A percentile compares a stretch with the other conserved stretches of the same genome.
Evolutionary conservation across 2,113 vertebrate genomes (phyloP).

Genomic region (Zosterops borbonicus): DNA sequence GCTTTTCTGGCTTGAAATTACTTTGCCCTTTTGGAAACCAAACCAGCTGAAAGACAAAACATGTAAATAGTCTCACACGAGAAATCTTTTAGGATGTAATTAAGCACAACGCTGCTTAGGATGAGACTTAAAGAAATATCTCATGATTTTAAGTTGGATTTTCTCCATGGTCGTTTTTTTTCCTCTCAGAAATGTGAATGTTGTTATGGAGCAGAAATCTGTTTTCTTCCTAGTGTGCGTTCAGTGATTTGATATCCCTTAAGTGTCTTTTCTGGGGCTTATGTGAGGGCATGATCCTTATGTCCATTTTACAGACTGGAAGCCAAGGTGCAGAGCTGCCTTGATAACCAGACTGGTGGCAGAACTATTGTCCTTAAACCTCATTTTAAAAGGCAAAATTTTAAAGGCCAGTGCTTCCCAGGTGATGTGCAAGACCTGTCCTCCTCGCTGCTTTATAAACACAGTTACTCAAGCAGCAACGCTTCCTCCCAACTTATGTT

Average conservation of each 20-base stretch:
- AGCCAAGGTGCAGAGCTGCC: accelerated
- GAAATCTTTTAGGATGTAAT: neutral
- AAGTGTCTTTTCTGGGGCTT: neutral
- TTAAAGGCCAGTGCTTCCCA: neutral
- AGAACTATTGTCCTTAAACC: neutral
- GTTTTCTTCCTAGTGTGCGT: neutral
- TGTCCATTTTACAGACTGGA: neutral
- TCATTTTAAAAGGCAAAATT: neutral
- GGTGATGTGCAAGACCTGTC: neutral
- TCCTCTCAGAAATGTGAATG: neutral
- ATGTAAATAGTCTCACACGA: neutral
- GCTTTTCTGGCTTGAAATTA: neutral
- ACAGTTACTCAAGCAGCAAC: accelerated
- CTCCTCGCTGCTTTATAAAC: neutral
- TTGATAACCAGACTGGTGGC: neutral
- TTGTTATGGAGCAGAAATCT: neutral
- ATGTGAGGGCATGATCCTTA: neutral
- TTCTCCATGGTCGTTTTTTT: neutral
- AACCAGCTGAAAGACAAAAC: neutral
- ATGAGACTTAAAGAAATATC: neutral
- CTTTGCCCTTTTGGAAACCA: neutral
- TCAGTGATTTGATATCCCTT: neutral
- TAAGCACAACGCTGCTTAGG: neutral
- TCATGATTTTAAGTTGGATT: neutral
- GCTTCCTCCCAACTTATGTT: neutral